Base-by-base conservation (phyloP, 23 tunicate genomes). In the Aplidium turbinatum region DNA sequence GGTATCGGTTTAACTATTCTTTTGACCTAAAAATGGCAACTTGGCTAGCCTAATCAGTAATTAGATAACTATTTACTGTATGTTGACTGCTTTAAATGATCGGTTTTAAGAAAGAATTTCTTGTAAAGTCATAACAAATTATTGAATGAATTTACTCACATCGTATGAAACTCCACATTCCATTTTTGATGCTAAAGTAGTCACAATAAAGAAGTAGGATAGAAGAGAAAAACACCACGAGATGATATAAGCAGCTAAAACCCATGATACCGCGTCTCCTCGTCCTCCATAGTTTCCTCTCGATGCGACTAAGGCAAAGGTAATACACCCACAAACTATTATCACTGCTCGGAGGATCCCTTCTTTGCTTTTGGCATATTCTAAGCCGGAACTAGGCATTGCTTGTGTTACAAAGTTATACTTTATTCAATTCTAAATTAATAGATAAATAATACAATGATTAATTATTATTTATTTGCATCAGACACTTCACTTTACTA, bases 81-180 rank as follows among this genome's bases (percentile, higher is more conserved):
- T n/a, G n/a, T n/a, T n/a, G n/a, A n/a, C n/a, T n/a, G n/a, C n/a
- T n/a, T n/a, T n/a, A n/a, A n/a, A n/a, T n/a, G n/a, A n/a, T n/a
- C n/a, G n/a, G n/a, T n/a, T n/a, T n/a, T n/a, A n/a, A n/a, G n/a
- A n/a, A n/a, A n/a, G n/a, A n/a, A n/a, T n/a, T n/a, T n/a, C n/a
- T n/a, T n/a, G n/a, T n/a, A n/a, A n/a, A n/a, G n/a, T n/a, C n/a
- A n/a, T n/a, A n/a, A n/a, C n/a, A n/a, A n/a, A n/a, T n/a, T n/a
- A n/a, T n/a, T n/a, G n/a, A n/a, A n/a, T n/a, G 31, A 30, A 16
- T 21, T 31, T 20, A 38, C 82, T 75, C 80, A 87, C 94, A 35
- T 87, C 94, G 30, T 70, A 87, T 0, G 82, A 31, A 1, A 87
- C 74, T 38, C 94, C 94, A 36, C 94, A 87, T 13, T 87, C 35